A percentile compares a stretch with the other conserved stretches of the same genome.
phyloP scores from a whole-genome alignment of 2,113 vertebrate species.

The Phaethon lepturus region DNA sequence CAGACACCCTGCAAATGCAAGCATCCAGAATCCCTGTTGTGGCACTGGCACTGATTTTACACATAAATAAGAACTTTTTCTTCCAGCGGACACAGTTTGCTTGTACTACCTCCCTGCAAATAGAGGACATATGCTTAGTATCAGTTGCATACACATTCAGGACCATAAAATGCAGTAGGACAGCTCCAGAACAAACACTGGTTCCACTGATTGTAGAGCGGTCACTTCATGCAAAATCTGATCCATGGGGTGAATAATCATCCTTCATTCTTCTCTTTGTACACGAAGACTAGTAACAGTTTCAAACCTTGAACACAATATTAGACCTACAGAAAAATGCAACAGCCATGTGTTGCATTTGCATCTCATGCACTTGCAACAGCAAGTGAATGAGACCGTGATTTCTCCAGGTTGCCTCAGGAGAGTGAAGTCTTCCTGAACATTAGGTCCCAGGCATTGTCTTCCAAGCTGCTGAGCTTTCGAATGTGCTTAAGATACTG shows the following conservation, averaged over 20 bases:
- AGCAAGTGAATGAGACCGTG: accelerated
- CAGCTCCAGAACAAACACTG: not conserved
- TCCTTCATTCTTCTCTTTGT: not conserved
- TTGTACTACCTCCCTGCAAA: slow-evolving; percentile 87
- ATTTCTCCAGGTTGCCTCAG: not conserved
- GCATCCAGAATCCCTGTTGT: slow-evolving; percentile 89
- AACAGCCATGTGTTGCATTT: not conserved
- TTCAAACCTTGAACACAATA: not conserved
- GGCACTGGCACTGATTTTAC: slow-evolving; percentile 92
- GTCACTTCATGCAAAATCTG: not conserved
- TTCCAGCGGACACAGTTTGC: slow-evolving; percentile 93
- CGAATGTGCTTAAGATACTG: not conserved
- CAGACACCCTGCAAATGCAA: slow-evolving; percentile 91
- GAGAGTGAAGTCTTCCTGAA: not conserved
- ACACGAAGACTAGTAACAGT: not conserved
- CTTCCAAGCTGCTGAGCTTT: not conserved
- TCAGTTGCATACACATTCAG: not conserved
- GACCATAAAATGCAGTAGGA: not conserved
- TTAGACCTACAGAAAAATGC: not conserved
- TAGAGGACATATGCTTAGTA: not conserved
- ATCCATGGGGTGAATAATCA: not conserved
- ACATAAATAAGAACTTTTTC: slow-evolving; percentile 90
- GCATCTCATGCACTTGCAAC: not conserved
- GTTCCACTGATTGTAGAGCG: not conserved
- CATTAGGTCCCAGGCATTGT: not conserved